Conservation (phyloP, 2,888 invertebrate genomes). For the Uropetala carovei region DNA sequence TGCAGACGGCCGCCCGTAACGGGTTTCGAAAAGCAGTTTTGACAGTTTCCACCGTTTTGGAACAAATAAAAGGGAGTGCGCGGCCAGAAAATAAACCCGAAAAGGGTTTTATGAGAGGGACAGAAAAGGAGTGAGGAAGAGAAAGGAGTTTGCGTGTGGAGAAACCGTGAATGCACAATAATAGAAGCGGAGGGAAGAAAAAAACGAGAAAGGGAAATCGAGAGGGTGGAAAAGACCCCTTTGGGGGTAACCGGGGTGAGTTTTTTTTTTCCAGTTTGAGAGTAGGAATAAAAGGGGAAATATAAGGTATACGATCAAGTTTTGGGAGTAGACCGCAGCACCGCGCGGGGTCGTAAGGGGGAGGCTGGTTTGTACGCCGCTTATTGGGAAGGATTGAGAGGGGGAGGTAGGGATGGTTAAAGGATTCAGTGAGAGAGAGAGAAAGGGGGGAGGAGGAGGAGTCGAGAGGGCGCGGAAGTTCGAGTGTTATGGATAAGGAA, state of each 20-base stretch:
- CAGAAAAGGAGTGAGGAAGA: neutral
- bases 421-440: neutral
- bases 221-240: neutral
- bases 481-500: neutral
- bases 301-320: constrained; percentile 49
- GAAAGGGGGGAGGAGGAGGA: neutral
- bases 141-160: neutral
- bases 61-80: neutral
- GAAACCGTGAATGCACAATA: neutral
- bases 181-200: neutral
- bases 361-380: neutral
- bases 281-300: constrained; percentile 33
- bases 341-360: neutral
- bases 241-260: neutral
- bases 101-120: neutral
- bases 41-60: constrained; percentile 37
- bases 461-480: neutral
- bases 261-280: neutral
- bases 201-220: neutral
- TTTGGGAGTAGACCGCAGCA: constrained; percentile 38
- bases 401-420: neutral
- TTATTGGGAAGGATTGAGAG: neutral
- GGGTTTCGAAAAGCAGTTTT: constrained; percentile 9
- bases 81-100: neutral
- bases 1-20: neutral